Conservation (phyloP, 2,113 vertebrate genomes). For the Crotophaga sulcirostris region DNA sequence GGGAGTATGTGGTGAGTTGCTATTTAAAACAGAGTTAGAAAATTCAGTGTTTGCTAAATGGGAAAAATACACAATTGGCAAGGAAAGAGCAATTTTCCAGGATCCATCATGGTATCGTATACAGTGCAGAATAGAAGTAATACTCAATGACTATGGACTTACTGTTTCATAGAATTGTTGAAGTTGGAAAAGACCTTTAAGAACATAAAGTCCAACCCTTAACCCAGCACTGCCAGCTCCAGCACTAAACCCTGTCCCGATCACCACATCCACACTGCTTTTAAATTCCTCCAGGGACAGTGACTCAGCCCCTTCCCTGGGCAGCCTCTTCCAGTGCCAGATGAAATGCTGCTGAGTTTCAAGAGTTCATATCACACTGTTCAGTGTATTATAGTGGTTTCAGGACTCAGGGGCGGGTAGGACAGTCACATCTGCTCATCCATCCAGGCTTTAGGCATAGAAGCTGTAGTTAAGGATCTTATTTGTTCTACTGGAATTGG, state of each 20-base stretch:
- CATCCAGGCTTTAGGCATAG: neutral
- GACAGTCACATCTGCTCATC: neutral
- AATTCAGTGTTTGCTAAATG: neutral
- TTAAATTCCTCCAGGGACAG: too few relatives aligned
- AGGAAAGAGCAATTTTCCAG: neutral
- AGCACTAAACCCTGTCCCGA: too few relatives aligned
- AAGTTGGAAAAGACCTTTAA: too few relatives aligned
- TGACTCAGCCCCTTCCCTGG: too few relatives aligned
- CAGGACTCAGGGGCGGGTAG: neutral
- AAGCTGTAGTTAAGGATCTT: neutral
- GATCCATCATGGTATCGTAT: neutral
- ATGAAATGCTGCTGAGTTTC: too few relatives aligned
- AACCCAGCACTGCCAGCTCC: too few relatives aligned
- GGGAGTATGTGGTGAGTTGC: constrained; percentile 92
- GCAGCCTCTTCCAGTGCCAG: too few relatives aligned
- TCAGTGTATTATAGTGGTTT: neutral
- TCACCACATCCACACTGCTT: too few relatives aligned
- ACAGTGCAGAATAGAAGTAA: neutral
- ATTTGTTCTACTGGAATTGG: neutral
- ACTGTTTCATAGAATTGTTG: neutral
- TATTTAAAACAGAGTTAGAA: neutral
- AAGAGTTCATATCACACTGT: neutral
- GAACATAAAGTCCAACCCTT: too few relatives aligned
- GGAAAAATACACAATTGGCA: neutral
- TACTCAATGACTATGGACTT: neutral